A percentile compares a stretch with the other conserved stretches of the same genome.
Conservation (phyloP, 2,113 vertebrate species). For the Lagopus muta region DNA sequence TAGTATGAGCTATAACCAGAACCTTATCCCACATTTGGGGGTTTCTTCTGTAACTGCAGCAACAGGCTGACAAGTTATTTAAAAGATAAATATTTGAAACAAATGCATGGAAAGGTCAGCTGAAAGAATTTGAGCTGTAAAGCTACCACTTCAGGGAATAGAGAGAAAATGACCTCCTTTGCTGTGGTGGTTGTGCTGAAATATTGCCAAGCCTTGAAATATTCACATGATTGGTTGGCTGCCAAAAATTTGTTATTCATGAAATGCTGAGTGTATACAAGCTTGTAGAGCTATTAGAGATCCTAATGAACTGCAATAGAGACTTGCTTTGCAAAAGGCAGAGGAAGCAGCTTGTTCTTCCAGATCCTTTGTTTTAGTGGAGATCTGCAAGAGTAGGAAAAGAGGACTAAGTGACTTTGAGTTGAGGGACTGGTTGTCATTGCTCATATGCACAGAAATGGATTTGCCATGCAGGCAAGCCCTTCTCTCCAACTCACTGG, state of each 20-base stretch:
- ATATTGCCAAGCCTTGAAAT: slow-evolving; percentile 69
- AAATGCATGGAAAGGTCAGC: slow-evolving; percentile 49
- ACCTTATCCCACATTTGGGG: background rate
- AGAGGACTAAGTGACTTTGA: background rate
- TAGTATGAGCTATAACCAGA: background rate
- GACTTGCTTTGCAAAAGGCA: slow-evolving; percentile 7
- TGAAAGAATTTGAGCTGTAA: slow-evolving; percentile 56
- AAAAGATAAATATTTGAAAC: slow-evolving; percentile 42
- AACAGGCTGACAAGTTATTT: slow-evolving; percentile 10
- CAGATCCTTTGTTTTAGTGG: background rate
- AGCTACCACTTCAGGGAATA: slow-evolving; percentile 49
- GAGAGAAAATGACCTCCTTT: slow-evolving; percentile 58
- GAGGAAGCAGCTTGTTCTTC: background rate
- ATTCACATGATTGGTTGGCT: slow-evolving; percentile 65
- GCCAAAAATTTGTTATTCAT: slow-evolving; percentile 66
- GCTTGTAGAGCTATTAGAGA: slow-evolving; percentile 47
- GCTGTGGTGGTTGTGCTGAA: slow-evolving; percentile 53
- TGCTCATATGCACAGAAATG: background rate
- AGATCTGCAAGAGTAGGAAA: background rate
- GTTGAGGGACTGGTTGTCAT: background rate
- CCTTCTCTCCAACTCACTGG: background rate
- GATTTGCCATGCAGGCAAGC: background rate
- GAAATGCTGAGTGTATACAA: slow-evolving; percentile 54
- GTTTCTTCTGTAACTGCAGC: background rate
- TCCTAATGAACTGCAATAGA: slow-evolving; percentile 47